A percentile compares a stretch with the other conserved stretches of the same genome.
Evolutionary conservation across 2,113 vertebrate genomes (phyloP).

Genomic region (Chionis minor): DNA sequence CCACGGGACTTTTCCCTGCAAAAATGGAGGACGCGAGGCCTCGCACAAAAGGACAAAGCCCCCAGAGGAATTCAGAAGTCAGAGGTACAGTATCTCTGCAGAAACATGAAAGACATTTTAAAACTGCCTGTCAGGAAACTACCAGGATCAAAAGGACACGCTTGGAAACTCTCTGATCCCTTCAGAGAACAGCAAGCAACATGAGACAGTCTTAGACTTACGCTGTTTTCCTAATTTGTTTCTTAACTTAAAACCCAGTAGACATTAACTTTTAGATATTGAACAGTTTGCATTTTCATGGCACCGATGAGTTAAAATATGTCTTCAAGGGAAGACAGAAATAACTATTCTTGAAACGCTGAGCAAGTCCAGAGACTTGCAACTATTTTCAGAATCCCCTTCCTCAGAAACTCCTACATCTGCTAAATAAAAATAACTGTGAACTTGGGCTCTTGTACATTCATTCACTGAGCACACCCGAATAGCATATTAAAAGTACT

Average conservation of each 20-base stretch:
- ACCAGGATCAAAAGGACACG: neutral
- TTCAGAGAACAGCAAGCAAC: neutral
- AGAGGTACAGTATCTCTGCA: neutral
- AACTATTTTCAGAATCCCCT: conserved; percentile 18
- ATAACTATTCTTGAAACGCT: neutral
- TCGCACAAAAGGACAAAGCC: neutral
- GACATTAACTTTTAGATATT: neutral
- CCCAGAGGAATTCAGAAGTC: neutral
- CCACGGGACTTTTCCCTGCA: neutral
- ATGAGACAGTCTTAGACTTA: neutral
- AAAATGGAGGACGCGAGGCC: neutral
- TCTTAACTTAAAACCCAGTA: neutral
- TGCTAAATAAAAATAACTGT: conserved; percentile 29
- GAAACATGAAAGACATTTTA: neutral
- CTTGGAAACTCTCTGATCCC: neutral
- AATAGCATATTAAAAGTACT: neutral
- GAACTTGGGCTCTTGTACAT: neutral
- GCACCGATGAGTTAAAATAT: neutral
- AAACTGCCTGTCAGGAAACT: neutral
- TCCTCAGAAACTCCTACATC: neutral
- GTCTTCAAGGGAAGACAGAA: neutral
- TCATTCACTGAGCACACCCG: neutral
- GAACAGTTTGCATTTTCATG: neutral
- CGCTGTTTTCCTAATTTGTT: neutral
- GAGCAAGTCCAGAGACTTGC: neutral